phyloP scores from a whole-genome alignment of 2,888 invertebrate genomes.

The Silvanus unidentatus region DNA sequence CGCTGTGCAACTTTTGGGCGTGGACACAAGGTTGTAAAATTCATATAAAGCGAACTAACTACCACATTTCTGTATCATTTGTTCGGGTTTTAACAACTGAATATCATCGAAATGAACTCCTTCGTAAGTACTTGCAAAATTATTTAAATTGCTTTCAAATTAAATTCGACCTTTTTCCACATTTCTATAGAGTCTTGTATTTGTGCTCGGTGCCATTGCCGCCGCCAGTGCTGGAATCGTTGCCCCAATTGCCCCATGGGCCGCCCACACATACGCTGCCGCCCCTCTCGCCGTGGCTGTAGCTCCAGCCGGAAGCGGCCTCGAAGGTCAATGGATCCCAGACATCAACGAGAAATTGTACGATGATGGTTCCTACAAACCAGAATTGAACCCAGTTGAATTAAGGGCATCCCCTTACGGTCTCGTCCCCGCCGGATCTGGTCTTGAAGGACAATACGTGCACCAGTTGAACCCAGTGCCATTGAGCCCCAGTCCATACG shows the following conservation, averaged over 20 bases:
- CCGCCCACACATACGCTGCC: constrained; percentile 8
- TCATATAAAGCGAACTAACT: constrained; percentile 26
- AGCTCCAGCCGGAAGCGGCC: constrained; percentile 28
- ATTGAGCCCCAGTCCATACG: constrained; percentile 28
- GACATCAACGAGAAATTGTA: constrained; percentile 32
- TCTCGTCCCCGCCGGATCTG: constrained; percentile 25
- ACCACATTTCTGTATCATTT: constrained; percentile 28
- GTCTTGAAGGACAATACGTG: constrained; percentile 29
- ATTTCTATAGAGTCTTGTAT: constrained; percentile 18
- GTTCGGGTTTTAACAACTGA: constrained; percentile 28
- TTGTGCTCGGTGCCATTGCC: constrained; percentile 24
- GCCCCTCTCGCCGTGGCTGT: constrained; percentile 25
- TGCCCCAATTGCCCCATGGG: constrained; percentile 5
- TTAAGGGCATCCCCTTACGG: constrained; percentile 16
- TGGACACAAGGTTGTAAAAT: constrained; percentile 28
- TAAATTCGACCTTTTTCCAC: background rate
- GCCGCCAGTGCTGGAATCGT: constrained; percentile 24
- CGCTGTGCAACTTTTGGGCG: constrained; percentile 22
- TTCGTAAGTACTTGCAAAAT: constrained; percentile 24
- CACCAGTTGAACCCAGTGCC: constrained; percentile 24
- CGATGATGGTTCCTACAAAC: constrained; percentile 36
- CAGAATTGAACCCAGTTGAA: constrained; percentile 15
- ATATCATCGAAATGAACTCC: constrained; percentile 22
- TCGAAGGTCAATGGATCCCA: constrained; percentile 33
- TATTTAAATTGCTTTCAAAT: constrained; percentile 16